phyloP scores from a whole-genome alignment of 1,140 invertebrate genomes.

The Drosophila parvula region DNA sequence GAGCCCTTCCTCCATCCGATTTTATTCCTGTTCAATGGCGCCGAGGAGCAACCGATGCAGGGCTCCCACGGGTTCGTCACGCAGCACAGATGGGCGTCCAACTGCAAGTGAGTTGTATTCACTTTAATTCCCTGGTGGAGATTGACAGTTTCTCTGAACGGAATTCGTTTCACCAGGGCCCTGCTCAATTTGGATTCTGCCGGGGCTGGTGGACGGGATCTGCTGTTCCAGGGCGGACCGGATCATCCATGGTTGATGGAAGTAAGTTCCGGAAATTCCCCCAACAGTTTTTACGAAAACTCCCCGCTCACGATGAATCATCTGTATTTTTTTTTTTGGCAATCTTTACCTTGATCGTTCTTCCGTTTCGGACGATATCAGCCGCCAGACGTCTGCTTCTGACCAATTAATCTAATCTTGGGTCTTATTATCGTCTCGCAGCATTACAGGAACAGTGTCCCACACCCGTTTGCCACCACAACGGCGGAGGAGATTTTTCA shows the following conservation, averaged over 20 bases:
- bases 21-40: conserved; percentile 95
- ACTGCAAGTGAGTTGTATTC: conserved; percentile 83
- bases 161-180: conserved; percentile 85
- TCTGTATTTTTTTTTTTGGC: conserved; percentile 1
- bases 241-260: conserved; percentile 95
- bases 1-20: conserved; percentile 82
- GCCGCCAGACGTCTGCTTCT: conserved; percentile 25
- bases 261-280: conserved; percentile 84
- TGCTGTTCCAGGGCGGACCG: conserved; percentile 97
- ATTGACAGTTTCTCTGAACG: conserved; percentile 84
- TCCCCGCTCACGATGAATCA: not conserved
- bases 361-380: conserved; percentile 33
- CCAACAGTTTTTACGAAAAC: not conserved
- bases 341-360: conserved; percentile 7
- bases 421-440: conserved; percentile 72
- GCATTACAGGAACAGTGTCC: conserved; percentile 91
- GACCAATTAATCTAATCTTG: conserved; percentile 85
- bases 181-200: conserved; percentile 98
- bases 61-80: conserved; percentile 92
- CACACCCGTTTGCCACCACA: conserved; percentile 92
- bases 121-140: conserved; percentile 73
- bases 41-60: conserved; percentile 87
- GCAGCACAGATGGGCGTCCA: conserved; percentile 89
- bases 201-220: conserved; percentile 96
- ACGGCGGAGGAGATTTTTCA: conserved; percentile 93